phyloP scores from a whole-genome alignment of 2,113 vertebrate genomes.

The Microtus pennsylvanicus region DNA sequence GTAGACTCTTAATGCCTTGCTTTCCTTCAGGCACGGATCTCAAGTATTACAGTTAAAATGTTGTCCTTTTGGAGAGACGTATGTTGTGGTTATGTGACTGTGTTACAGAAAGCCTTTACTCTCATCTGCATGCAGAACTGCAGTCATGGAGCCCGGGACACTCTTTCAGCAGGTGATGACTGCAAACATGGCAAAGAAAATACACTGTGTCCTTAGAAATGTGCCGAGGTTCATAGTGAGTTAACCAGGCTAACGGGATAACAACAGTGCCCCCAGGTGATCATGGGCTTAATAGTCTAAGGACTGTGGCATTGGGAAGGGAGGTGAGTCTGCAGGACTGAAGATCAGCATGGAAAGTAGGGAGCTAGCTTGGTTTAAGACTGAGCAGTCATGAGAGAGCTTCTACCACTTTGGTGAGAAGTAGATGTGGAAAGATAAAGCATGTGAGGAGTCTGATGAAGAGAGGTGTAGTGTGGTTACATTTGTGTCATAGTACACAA shows the following conservation, averaged over 20 bases:
- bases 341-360: conserved; percentile 27
- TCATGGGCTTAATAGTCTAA: neutral
- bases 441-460: neutral
- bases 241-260: neutral
- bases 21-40: neutral
- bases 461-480: neutral
- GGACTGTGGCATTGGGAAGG: neutral
- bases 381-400: neutral
- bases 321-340: neutral
- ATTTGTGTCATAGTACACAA: neutral
- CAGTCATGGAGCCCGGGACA: neutral
- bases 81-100: neutral
- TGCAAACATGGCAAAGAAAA: neutral
- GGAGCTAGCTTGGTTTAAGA: neutral
- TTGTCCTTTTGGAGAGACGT: neutral
- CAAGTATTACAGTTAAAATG: neutral
- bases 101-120: neutral
- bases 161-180: neutral
- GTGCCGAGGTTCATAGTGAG: neutral
- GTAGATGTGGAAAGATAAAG: neutral
- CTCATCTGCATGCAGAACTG: neutral
- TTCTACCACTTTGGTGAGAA: neutral
- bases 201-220: neutral
- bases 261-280: neutral
- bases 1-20: neutral